A percentile compares a stretch with the other conserved stretches of the same genome.
Evolutionary conservation across 1,140 invertebrate genomes (phyloP).

Genomic region (Neotoxoptera formosana): DNA sequence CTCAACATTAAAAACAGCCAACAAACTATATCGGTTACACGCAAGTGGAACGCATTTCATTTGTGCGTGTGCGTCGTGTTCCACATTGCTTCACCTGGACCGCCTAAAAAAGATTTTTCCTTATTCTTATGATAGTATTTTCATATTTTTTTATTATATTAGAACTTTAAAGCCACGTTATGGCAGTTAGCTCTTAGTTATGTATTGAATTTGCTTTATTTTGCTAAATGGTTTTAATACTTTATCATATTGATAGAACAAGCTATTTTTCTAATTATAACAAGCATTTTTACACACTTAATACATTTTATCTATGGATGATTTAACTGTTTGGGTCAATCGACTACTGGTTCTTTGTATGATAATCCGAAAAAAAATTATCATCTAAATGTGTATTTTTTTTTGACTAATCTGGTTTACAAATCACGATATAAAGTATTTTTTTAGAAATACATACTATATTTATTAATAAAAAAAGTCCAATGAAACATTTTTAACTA

Average conservation of each 20-base stretch:
- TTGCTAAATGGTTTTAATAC: neutral
- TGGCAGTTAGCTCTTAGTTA: neutral
- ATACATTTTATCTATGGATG: neutral
- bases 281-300: neutral
- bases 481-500: neutral
- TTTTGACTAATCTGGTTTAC: neutral
- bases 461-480: neutral
- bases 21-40: neutral
- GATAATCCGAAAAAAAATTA: neutral
- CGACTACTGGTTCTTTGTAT: neutral
- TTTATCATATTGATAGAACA: neutral
- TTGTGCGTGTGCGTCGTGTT: neutral
- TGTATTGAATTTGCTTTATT: neutral
- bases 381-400: neutral
- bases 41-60: neutral
- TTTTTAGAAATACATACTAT: neutral
- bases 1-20: neutral
- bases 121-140: neutral
- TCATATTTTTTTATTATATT: neutral
- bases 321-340: neutral
- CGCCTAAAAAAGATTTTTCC: neutral
- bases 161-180: neutral
- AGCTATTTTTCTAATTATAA: constrained; percentile 8
- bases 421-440: neutral
- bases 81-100: neutral